A percentile compares a stretch with the other conserved stretches of the same genome.
Evolutionary conservation across 2,888 invertebrate species (phyloP).

Genomic region (Gryllus longicercus): DNA sequence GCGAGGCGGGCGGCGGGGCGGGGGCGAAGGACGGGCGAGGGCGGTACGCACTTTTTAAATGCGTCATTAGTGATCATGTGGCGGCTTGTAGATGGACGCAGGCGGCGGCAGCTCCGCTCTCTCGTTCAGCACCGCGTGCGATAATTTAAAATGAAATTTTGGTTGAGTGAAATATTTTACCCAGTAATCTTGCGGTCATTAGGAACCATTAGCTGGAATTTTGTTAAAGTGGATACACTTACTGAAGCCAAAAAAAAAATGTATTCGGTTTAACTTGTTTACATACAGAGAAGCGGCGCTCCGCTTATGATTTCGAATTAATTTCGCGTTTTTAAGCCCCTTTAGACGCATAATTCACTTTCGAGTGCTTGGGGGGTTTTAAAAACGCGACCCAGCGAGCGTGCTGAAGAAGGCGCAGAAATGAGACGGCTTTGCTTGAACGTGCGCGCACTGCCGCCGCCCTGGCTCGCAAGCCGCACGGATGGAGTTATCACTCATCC

Average conservation of each 20-base stretch:
- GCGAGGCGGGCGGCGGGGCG: not conserved
- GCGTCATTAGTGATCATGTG: slow-evolving; percentile 23
- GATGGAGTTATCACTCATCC: slow-evolving; percentile 6
- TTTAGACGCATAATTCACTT: slow-evolving; percentile 19
- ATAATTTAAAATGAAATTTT: slow-evolving; percentile 24
- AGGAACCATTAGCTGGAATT: slow-evolving; percentile 25
- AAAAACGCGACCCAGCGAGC: not conserved
- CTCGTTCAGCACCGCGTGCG: slow-evolving; percentile 17
- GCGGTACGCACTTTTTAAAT: slow-evolving; percentile 6
- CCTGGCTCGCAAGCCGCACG: not conserved
- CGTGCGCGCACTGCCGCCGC: not conserved
- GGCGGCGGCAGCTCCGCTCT: not conserved
- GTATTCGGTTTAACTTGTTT: not conserved
- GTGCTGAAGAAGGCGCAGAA: not conserved
- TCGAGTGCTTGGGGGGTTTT: not conserved
- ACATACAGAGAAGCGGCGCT: not conserved
- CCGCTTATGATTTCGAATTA: slow-evolving; percentile 21
- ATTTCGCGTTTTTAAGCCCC: slow-evolving; percentile 6
- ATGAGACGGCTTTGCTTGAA: too few relatives aligned
- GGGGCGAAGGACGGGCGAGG: not conserved
- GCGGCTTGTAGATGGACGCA: slow-evolving; percentile 1
- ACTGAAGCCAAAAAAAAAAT: not conserved
- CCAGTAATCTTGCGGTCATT: slow-evolving; percentile 24
- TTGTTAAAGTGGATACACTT: slow-evolving; percentile 18
- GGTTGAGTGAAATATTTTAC: slow-evolving; percentile 19